Evolutionary conservation across 1,140 invertebrate genomes (phyloP), one percentile per base, ranked within the genome.

Genomic region (Mercenaria mercenaria): DNA sequence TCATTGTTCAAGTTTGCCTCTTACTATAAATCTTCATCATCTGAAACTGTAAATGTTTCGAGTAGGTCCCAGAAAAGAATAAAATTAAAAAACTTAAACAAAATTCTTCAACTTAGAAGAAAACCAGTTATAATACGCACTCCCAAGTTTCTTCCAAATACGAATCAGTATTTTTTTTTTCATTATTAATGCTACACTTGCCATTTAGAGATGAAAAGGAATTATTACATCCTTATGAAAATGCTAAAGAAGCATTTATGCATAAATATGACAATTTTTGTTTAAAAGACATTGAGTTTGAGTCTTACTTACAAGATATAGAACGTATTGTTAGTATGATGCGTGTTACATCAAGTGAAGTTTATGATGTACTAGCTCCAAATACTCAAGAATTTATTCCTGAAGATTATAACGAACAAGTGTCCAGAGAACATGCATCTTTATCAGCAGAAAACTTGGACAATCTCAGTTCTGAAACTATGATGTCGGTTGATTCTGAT

Each of bases 1-100:
- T 76, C 79, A 56, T 76, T 81, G 20, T 86, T 69, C 32, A 61
- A 43, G 15, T 90, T 69, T 90, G 83, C 83, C 23, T 32, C 29
- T 11, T 41, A 74, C 29, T 83, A 74, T 26, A 82, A 83, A 83
- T 29, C 37, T 23, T 81, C 86, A 3, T 47, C 34, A 6, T 39
- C 47, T 39, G 37, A 47, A 59, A 56, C 47, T 32, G n/a, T 43
- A 81, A 20, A 37, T 90, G 89, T 80, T 23, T 76, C 11, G 87
- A 87, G 87, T 18, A 61, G 52, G 2, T 10, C 18, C n/a, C 8
- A 52, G n/a, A 32, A 34, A 13, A 11, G 20, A 26, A 80, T 41
- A 69, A 82, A 32, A 43, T 90, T 34, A 20, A 29, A 26, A 47
- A 86, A 61, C 18, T 59, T 50, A 4, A 37, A 74, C 23, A 32